A percentile compares a stretch with the other conserved stretches of the same genome.
These are phyloP conservation scores for Poecilia picta DNA, from an alignment of 2,797 vertebrate genomes.

Conservation along the genomic window DNA sequence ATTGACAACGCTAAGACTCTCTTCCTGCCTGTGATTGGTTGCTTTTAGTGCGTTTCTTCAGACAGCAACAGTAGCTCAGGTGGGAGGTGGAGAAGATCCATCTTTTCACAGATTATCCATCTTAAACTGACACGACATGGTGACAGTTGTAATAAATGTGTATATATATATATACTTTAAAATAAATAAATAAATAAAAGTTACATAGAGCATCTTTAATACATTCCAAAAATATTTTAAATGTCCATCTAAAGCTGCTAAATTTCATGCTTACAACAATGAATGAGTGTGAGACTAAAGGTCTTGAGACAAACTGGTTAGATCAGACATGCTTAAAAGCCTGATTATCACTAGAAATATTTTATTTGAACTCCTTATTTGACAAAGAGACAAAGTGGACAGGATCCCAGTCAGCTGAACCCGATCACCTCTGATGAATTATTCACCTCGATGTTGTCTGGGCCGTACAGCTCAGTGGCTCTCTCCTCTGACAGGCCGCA, in stretches of 20 bases:
- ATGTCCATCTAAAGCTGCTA: background rate
- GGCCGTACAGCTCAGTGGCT: conserved; percentile 83
- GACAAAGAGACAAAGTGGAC: background rate
- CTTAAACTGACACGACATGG: too few species aligned
- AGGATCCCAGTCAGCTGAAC: conserved; percentile 1
- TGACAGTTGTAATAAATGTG: too few species aligned
- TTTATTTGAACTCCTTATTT: background rate
- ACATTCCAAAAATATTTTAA: background rate
- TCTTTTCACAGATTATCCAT: too few species aligned
- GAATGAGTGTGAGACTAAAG: background rate
- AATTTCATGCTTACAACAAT: background rate
- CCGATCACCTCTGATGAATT: background rate
- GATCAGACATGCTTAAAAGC: background rate
- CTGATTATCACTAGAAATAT: background rate
- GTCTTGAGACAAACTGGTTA: background rate
- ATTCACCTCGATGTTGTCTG: conserved; percentile 88
- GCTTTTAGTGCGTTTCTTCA: too few species aligned
- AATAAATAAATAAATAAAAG: too few species aligned
- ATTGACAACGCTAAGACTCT: too few species aligned
- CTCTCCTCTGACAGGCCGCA: conserved; percentile 92
- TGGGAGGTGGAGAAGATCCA: too few species aligned
- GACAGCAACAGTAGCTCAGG: too few species aligned
- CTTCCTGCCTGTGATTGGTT: too few species aligned
- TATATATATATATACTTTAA: too few species aligned
- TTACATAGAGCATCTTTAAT: background rate